Evolutionary conservation across 2,113 vertebrate genomes (phyloP).

Genomic region (Oryzias javanicus): DNA sequence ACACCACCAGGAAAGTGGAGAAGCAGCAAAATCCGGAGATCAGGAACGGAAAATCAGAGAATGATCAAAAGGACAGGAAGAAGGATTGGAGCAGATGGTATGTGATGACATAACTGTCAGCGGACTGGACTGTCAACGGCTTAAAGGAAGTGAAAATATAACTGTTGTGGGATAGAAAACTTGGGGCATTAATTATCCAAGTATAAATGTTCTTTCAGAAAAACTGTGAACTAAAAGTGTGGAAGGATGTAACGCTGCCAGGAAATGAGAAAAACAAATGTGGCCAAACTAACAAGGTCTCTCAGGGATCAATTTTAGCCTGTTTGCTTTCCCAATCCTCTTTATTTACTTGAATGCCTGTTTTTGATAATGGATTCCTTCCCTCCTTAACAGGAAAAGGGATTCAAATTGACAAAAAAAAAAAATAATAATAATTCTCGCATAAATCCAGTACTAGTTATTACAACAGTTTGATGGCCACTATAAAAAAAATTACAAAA

Average conservation of each 20-base stretch:
- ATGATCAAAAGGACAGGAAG: slow-evolving; percentile 19
- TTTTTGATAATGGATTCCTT: too few relatives aligned
- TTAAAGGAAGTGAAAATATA: too few relatives aligned
- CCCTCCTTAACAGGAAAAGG: background rate
- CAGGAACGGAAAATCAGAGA: slow-evolving; percentile 31
- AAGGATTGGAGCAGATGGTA: slow-evolving; percentile 22
- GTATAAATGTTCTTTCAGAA: background rate
- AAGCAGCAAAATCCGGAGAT: slow-evolving; percentile 1
- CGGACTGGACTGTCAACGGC: background rate
- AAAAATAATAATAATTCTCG: too few relatives aligned
- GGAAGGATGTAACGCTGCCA: background rate
- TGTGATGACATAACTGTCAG: slow-evolving; percentile 18
- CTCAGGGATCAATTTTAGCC: background rate
- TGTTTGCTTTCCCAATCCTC: too few relatives aligned
- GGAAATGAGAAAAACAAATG: background rate
- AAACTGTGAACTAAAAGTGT: slow-evolving; percentile 6
- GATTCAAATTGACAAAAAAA: too few relatives aligned
- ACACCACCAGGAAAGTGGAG: slow-evolving; percentile 23
- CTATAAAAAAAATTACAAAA: too few relatives aligned
- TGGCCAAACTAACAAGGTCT: background rate
- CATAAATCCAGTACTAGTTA: too few relatives aligned
- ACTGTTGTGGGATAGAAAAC: too few relatives aligned
- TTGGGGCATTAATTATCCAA: too few relatives aligned
- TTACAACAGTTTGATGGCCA: too few relatives aligned
- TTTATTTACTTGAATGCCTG: too few relatives aligned